A percentile compares a stretch with the other conserved stretches of the same genome.
Evolutionary conservation across 1,140 invertebrate genomes (phyloP).

Genomic region (Apis laboriosa): DNA sequence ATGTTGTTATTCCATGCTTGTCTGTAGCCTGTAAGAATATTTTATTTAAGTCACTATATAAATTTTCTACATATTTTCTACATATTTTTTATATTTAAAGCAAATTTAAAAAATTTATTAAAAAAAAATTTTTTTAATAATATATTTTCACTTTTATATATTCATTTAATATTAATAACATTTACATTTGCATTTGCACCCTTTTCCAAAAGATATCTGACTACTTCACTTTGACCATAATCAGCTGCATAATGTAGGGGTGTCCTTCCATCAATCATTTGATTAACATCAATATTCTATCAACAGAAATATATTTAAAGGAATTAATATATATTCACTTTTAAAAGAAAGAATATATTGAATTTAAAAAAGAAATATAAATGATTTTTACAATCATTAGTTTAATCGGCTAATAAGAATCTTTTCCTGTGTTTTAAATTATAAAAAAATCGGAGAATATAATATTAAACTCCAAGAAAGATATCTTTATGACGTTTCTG

Average conservation of each 20-base stretch:
- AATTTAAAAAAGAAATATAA: background rate
- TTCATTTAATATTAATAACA: conserved; percentile 8
- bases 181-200: conserved; percentile 96
- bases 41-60: background rate
- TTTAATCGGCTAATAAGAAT: background rate
- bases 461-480: background rate
- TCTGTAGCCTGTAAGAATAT: conserved; percentile 87
- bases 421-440: background rate
- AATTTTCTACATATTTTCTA: background rate
- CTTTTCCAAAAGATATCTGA: conserved; percentile 92
- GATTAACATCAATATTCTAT: conserved; percentile 92
- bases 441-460: background rate
- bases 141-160: background rate
- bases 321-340: background rate
- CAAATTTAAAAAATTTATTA: background rate
- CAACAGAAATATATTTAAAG: conserved; percentile 56
- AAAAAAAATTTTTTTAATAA: background rate
- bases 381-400: background rate
- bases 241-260: conserved; percentile 96
- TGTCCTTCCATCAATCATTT: conserved; percentile 91
- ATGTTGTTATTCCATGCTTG: conserved; percentile 95
- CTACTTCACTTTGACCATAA: conserved; percentile 95
- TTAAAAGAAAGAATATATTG: background rate
- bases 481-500: background rate
- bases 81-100: background rate